These are phyloP conservation scores for Polyergus mexicanus DNA, from an alignment of 1,140 invertebrate genomes.

Conservation along the genomic window DNA sequence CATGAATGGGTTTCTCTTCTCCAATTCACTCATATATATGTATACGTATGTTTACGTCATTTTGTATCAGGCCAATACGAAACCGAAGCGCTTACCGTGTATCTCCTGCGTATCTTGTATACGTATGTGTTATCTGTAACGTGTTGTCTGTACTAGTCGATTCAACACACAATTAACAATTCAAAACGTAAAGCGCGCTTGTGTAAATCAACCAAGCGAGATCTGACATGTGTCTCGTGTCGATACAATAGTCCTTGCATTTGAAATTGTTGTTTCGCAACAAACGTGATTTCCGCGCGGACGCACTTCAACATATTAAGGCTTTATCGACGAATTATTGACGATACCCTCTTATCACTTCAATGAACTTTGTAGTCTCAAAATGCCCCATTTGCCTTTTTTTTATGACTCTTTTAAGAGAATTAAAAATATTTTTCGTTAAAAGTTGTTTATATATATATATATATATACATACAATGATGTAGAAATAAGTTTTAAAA, in stretches of 20 bases:
- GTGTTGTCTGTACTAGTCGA: constrained; percentile 17
- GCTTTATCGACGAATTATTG: constrained; percentile 24
- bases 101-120: too few relatives aligned
- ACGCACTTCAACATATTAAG: not conserved
- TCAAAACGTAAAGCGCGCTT: constrained; percentile 9
- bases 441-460: too few relatives aligned
- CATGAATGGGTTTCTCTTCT: constrained; percentile 14
- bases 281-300: constrained; percentile 28
- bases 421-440: too few relatives aligned
- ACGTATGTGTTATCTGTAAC: constrained; percentile 5
- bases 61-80: constrained; percentile 25
- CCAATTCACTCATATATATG: constrained; percentile 25
- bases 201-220: not conserved
- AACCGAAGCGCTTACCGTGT: not conserved
- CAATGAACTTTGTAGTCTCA: too few relatives aligned
- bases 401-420: not conserved
- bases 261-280: not conserved
- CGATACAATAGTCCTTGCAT: constrained; percentile 11
- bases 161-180: constrained; percentile 12
- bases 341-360: not conserved
- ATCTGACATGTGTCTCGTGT: constrained; percentile 5
- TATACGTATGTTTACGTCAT: not conserved
- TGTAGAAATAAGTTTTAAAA: too few relatives aligned
- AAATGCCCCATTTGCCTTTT: not conserved
- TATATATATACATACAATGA: too few relatives aligned